These are phyloP conservation scores for Diuraphis noxia DNA, from an alignment of 1,140 invertebrate genomes.

Conservation along the genomic window DNA sequence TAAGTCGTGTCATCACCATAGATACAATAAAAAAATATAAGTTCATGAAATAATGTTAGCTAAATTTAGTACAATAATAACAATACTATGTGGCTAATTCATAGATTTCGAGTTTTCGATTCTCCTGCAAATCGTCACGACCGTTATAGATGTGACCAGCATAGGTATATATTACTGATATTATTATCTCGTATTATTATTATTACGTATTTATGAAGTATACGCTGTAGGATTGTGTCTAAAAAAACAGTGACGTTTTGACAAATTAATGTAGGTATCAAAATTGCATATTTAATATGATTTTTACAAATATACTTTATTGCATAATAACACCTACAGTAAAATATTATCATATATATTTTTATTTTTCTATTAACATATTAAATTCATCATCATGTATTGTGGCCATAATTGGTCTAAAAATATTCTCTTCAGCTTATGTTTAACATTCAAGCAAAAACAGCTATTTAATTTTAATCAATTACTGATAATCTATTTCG, in stretches of 20 bases:
- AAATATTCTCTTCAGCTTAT: neutral
- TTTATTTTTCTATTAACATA: neutral
- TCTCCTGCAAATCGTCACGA: neutral
- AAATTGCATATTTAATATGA: neutral
- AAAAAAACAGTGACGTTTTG: neutral
- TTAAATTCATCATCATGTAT: neutral
- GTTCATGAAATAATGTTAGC: neutral
- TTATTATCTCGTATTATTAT: too few relatives aligned
- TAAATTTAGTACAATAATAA: neutral
- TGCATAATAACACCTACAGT: too few relatives aligned
- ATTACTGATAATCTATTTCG: neutral
- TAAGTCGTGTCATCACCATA: neutral
- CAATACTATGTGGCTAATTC: neutral
- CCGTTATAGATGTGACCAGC: neutral
- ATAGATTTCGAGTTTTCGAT: neutral
- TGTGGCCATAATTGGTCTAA: too few relatives aligned
- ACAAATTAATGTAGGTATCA: neutral
- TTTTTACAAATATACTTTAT: neutral
- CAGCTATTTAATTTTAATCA: neutral
- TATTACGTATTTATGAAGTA: neutral
- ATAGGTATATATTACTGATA: neutral
- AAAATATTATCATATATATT: neutral
- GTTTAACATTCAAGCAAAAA: neutral
- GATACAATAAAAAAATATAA: neutral
- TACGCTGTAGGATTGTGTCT: neutral